These are phyloP conservation scores for Zosterops lateralis DNA, from an alignment of 2,113 vertebrate genomes.

Conservation along the genomic window DNA sequence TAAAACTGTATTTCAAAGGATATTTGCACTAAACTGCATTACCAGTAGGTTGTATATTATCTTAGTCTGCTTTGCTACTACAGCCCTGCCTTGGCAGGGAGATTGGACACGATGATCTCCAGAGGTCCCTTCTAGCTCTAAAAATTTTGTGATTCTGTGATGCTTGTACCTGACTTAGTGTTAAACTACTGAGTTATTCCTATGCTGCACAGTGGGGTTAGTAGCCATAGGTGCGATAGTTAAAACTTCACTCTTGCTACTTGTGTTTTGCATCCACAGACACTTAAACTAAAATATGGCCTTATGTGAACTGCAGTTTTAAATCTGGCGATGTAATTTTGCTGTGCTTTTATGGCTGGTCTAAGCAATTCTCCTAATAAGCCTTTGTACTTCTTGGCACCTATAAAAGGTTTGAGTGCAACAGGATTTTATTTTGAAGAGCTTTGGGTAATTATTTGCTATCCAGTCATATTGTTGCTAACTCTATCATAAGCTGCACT, in stretches of 20 bases:
- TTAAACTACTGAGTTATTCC: neutral
- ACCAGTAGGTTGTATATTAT: neutral
- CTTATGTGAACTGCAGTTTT: neutral
- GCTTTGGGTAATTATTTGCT: neutral
- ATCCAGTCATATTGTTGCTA: neutral
- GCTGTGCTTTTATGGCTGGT: neutral
- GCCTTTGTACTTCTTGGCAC: neutral
- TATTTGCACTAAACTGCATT: neutral
- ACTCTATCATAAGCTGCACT: neutral
- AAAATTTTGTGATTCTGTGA: neutral
- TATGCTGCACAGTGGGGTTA: neutral
- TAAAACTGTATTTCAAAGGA: neutral
- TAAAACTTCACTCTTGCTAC: neutral
- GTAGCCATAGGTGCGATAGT: neutral
- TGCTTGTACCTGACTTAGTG: neutral
- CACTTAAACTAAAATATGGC: neutral
- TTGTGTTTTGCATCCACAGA: neutral
- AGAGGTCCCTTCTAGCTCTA: neutral
- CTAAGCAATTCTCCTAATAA: neutral
- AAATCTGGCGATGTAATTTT: neutral
- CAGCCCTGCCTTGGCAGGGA: neutral
- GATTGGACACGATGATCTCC: neutral
- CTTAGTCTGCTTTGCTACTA: neutral
- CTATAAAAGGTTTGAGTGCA: neutral
- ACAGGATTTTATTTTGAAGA: neutral